Evolutionary conservation across 2,888 invertebrate species (phyloP), one percentile per base, ranked within the genome.

Genomic region (Xestia sexstrigata): DNA sequence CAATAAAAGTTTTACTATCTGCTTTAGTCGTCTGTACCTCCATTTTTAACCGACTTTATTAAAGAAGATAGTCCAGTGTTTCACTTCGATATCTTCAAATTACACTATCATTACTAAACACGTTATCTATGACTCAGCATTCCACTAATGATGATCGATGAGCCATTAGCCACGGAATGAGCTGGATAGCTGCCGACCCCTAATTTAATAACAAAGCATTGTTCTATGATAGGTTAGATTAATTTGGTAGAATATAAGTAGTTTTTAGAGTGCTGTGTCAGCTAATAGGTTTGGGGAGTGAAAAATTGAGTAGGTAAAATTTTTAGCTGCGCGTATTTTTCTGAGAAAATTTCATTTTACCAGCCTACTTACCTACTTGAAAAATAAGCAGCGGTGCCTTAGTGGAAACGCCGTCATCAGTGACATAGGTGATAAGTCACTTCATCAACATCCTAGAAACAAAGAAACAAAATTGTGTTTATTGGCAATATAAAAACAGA

Each of bases 91-190:
- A 71, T 72, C 26, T n/a, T 55, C 35, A 82, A 73, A 76, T 72
- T 39, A 81, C 35, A 67, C 62, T 66, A 73, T 60, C 76, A 73
- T 63, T 72, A 75, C 69, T 47, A 11, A 72, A 17, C 26, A 69
- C 63, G 35, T 69, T 13, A 20, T 1, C 23, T 30, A 55, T 85
- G 87, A 85, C 13, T 81, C 87, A 87, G 89, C 88, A 71, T 23
- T 65, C 62, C 8, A 42, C 72, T 89, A 86, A 88, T 83, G 67
- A 84, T 79, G 89, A 88, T 82, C 58, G 83, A 88, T 83, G 86
- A 71, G 60, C 60, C 80, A 78, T 81, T 76, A 79, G 76, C 63
- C 62, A 67, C 15, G 66, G 58, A 77, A 78, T 76, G 55, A 66
- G 62, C 72, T 77, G 30, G 55, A 81, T 78, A 58, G 55, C 77